These are phyloP conservation scores for Rhipidura dahli DNA, from an alignment of 2,113 vertebrate species.

Conservation along the genomic window DNA sequence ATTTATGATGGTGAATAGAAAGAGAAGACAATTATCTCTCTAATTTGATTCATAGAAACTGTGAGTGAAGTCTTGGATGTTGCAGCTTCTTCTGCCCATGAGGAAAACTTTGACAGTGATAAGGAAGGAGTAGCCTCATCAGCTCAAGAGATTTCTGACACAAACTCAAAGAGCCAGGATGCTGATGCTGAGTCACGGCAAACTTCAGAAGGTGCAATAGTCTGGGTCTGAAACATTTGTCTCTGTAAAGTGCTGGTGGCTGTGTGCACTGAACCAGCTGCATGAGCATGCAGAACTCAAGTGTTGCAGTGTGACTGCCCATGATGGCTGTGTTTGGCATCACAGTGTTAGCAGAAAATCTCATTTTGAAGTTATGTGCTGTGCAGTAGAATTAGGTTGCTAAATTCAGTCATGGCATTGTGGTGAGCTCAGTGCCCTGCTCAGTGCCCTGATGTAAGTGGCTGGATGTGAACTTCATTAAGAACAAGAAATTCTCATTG, in stretches of 20 bases:
- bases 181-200: neutral
- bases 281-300: neutral
- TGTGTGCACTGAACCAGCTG: neutral
- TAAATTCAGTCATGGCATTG: accelerated
- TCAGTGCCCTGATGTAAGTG: neutral
- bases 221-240: neutral
- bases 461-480: neutral
- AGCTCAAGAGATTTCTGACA: constrained; percentile 1
- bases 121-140: neutral
- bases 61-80: neutral
- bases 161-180: neutral
- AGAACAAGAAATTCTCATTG: neutral
- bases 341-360: neutral
- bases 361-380: neutral
- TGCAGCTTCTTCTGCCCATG: neutral
- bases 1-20: neutral
- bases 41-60: constrained; percentile 33
- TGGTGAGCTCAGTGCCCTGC: neutral
- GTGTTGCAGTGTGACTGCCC: neutral
- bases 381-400: neutral
- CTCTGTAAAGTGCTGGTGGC: neutral
- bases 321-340: neutral
- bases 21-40: neutral
- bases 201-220: constrained; percentile 14
- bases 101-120: neutral